Conservation (phyloP, 2,113 vertebrate species). For the Mirounga angustirostris region DNA sequence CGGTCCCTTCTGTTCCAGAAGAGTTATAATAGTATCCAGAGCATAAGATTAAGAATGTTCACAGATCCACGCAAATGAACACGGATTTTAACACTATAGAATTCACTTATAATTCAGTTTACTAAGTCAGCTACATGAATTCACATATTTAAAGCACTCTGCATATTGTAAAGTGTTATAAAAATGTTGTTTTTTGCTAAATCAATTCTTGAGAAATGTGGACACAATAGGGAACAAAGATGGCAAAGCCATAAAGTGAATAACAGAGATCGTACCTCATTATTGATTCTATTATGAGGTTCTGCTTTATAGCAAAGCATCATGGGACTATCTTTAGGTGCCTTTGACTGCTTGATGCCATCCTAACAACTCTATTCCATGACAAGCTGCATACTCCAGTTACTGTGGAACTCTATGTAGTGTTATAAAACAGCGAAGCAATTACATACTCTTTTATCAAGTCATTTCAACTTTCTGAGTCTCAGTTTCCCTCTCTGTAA, state of each 20-base stretch:
- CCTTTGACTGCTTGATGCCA: background rate
- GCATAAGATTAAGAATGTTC: background rate
- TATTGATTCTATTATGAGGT: background rate
- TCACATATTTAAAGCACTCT: background rate
- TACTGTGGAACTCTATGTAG: background rate
- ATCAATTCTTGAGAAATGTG: conserved; percentile 9
- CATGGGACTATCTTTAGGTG: background rate
- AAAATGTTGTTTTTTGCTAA: background rate
- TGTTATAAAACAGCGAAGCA: background rate
- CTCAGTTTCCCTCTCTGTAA: conserved; percentile 12
- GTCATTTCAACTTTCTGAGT: background rate
- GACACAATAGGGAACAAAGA: background rate
- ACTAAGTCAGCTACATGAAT: background rate
- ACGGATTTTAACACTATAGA: background rate
- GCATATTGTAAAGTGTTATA: background rate
- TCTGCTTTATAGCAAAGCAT: background rate
- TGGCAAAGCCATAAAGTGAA: background rate
- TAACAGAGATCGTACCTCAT: background rate
- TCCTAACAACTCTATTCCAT: background rate
- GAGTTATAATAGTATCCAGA: background rate
- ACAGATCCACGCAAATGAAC: background rate
- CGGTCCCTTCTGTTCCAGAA: background rate
- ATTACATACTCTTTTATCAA: background rate
- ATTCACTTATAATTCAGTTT: background rate
- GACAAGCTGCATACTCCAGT: background rate